Percentiles rank a stretch among this genome's conserved stretches.
These are phyloP conservation scores for Hydrocynus forskahlii DNA, from an alignment of 2,797 vertebrate species.

Conservation along the genomic window DNA sequence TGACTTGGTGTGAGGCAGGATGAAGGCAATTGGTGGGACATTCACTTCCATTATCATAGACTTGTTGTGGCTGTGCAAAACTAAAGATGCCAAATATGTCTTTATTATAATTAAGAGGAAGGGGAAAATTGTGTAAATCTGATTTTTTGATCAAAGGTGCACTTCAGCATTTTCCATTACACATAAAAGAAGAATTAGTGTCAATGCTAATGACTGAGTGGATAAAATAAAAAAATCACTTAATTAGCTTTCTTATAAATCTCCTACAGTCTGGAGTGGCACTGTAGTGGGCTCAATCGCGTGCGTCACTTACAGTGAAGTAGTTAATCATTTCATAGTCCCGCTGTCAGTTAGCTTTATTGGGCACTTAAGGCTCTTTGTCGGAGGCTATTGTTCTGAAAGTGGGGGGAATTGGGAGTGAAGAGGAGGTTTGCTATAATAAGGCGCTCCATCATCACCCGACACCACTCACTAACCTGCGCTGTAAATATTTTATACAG, in stretches of 20 bases:
- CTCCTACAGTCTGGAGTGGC: not conserved
- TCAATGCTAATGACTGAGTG: no score
- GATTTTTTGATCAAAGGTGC: no score
- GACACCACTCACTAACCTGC: constrained; percentile 87
- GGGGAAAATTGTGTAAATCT: no score
- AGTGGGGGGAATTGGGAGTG: constrained; percentile 76
- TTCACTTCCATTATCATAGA: no score
- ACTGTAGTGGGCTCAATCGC: constrained; percentile 39
- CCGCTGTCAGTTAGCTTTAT: constrained; percentile 53
- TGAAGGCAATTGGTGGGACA: no score
- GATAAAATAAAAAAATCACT: not conserved
- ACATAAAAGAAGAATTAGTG: no score
- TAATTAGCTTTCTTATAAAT: not conserved
- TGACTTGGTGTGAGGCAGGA: no score
- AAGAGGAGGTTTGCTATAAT: constrained; percentile 87
- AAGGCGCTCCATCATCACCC: constrained; percentile 86
- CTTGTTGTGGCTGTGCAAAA: no score
- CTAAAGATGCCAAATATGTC: no score
- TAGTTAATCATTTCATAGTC: constrained; percentile 49
- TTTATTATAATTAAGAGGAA: no score
- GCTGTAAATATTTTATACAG: constrained; percentile 86
- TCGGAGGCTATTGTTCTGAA: constrained; percentile 71
- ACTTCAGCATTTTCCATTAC: no score
- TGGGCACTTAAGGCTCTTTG: constrained; percentile 57
- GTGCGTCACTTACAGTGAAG: constrained; percentile 36